phyloP scores from a whole-genome alignment of 1,140 invertebrate genomes.

The Papilio glaucus region DNA sequence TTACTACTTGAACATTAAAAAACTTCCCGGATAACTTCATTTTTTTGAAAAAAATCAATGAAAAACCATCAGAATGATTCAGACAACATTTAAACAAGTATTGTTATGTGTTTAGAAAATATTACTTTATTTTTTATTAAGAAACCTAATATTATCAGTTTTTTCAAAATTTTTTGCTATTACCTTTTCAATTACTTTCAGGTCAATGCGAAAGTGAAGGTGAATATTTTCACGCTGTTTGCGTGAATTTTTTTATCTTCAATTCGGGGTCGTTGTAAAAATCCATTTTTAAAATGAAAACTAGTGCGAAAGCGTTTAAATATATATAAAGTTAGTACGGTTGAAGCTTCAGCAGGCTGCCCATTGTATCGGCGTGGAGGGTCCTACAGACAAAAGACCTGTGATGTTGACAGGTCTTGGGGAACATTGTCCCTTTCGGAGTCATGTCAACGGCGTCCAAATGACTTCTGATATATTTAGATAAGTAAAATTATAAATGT shows the following conservation, averaged over 20 bases:
- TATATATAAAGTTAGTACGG: slow-evolving; percentile 30
- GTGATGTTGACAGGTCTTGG: slow-evolving; percentile 35
- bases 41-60: no score
- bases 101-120: no score
- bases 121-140: background rate
- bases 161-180: background rate
- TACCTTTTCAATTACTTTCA: background rate
- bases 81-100: no score
- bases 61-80: no score
- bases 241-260: no score
- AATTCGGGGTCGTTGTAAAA: slow-evolving; percentile 9
- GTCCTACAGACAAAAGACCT: slow-evolving; percentile 35
- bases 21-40: no score
- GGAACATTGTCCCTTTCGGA: slow-evolving; percentile 35
- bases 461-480: slow-evolving; percentile 10
- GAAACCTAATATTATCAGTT: slow-evolving; percentile 2
- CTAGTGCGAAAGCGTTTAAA: slow-evolving; percentile 34
- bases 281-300: slow-evolving; percentile 36
- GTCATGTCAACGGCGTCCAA: slow-evolving; percentile 26
- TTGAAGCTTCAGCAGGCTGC: slow-evolving; percentile 34
- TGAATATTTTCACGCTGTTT: no score
- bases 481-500: background rate
- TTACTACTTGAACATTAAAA: no score
- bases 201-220: background rate
- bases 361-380: slow-evolving; percentile 35